Evolutionary conservation across 2,113 vertebrate genomes (phyloP).

Genomic region (Clarias magur): DNA sequence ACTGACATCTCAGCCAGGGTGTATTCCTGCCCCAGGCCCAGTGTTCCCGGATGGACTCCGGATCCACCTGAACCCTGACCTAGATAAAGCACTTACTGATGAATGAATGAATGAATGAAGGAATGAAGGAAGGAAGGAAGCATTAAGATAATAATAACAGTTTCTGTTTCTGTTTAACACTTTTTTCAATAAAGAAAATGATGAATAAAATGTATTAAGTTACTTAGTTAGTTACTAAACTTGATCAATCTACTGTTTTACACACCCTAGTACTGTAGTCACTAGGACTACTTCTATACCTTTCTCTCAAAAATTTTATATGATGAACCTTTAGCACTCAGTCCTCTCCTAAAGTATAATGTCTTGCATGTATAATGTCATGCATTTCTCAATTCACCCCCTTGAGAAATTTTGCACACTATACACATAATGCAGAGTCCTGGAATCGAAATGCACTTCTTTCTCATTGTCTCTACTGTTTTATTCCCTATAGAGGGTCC

Average conservation of each 20-base stretch:
- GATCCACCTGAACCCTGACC: conserved; percentile 10
- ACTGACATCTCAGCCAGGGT: conserved; percentile 4
- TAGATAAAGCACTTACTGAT: not conserved
- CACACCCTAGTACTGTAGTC: not conserved
- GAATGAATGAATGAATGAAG: not conserved
- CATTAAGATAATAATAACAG: not conserved
- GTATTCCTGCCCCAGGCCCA: conserved; percentile 7
- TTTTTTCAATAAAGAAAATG: not conserved
- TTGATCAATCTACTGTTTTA: not conserved
- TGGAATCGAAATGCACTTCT: not conserved
- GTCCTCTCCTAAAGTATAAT: not conserved
- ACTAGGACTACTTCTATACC: not conserved
- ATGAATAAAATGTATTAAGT: not conserved
- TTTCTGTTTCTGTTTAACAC: not conserved
- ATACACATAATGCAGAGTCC: not conserved
- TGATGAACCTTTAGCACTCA: not conserved
- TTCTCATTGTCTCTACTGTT: too few relatives aligned
- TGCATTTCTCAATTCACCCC: not conserved
- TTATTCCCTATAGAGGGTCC: too few relatives aligned
- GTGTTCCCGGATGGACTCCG: not conserved
- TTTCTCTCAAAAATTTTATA: not conserved
- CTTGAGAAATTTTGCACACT: not conserved
- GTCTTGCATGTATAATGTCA: not conserved
- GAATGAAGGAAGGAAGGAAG: not conserved
- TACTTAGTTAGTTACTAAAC: not conserved